phyloP scores from a whole-genome alignment of 2,113 vertebrate species.

The Poecilia latipinna region DNA sequence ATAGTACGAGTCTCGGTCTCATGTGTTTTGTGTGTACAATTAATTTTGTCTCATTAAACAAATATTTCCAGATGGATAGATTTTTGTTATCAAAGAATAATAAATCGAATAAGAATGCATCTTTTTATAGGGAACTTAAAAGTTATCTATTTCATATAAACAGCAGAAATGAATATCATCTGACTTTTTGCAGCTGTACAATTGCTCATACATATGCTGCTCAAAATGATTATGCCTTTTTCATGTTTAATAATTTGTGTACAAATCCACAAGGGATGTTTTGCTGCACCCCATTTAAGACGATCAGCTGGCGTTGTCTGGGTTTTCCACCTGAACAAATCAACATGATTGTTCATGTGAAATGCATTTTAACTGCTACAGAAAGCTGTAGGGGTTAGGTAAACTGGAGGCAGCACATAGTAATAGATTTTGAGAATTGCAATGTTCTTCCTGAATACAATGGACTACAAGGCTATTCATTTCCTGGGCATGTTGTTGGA shows the following conservation, averaged over 20 bases:
- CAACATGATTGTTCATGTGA: not conserved
- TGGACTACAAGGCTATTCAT: not conserved
- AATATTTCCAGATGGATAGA: not conserved
- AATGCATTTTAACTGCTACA: not conserved
- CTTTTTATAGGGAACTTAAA: conserved; percentile 10
- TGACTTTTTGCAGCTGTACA: not conserved
- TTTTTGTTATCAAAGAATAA: not conserved
- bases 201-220: not conserved
- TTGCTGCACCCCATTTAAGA: not conserved
- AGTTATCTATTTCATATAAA: conserved; percentile 15
- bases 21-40: not conserved
- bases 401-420: not conserved
- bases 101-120: not conserved
- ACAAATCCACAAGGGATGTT: not conserved
- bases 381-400: not conserved
- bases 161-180: not conserved
- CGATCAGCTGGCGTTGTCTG: too few relatives aligned
- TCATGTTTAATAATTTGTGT: not conserved
- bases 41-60: not conserved
- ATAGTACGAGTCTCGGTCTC: conserved; percentile 11
- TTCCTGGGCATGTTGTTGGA: too few relatives aligned
- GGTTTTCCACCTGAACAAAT: not conserved
- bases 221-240: not conserved
- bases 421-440: not conserved
- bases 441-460: not conserved